Conservation (phyloP, 2,113 vertebrate genomes). For the Ornithorhynchus anatinus region DNA sequence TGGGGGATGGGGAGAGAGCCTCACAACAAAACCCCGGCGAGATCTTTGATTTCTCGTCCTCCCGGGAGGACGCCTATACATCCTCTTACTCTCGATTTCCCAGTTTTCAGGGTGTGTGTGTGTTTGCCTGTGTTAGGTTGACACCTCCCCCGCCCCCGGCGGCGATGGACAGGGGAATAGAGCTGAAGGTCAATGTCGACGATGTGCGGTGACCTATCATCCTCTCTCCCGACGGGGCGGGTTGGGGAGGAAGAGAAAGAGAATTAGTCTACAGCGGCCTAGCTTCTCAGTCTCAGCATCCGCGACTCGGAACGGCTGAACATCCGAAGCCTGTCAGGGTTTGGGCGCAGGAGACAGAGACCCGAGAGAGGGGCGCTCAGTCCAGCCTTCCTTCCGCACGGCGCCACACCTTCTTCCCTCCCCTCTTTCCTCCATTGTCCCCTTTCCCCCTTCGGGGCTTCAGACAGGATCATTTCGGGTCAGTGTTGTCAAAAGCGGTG, state of each 20-base stretch:
- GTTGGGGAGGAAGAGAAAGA: no score
- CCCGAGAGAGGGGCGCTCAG: no score
- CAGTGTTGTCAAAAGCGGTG: background rate
- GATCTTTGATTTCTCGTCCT: conserved; percentile 40
- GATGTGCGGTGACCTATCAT: background rate
- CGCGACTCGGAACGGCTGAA: no score
- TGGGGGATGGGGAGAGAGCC: background rate
- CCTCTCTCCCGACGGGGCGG: background rate
- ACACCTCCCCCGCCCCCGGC: no score
- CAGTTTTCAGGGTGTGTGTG: background rate
- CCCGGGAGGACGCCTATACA: background rate
- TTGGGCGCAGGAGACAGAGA: background rate
- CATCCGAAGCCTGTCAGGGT: no score
- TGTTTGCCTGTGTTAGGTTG: background rate
- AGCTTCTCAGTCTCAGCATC: no score
- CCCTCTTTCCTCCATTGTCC: no score
- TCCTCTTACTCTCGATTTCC: background rate
- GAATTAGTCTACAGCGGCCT: no score
- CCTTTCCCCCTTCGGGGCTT: no score
- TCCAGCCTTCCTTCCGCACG: no score
- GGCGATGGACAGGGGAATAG: background rate
- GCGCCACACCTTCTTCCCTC: no score
- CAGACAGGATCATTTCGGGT: background rate
- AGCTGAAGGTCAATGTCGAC: background rate
- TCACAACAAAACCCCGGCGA: conserved; percentile 9